A percentile compares a stretch with the other conserved stretches of the same genome.
Evolutionary conservation across 2,113 vertebrate genomes (phyloP).

Genomic region (Percopsis transmontana): DNA sequence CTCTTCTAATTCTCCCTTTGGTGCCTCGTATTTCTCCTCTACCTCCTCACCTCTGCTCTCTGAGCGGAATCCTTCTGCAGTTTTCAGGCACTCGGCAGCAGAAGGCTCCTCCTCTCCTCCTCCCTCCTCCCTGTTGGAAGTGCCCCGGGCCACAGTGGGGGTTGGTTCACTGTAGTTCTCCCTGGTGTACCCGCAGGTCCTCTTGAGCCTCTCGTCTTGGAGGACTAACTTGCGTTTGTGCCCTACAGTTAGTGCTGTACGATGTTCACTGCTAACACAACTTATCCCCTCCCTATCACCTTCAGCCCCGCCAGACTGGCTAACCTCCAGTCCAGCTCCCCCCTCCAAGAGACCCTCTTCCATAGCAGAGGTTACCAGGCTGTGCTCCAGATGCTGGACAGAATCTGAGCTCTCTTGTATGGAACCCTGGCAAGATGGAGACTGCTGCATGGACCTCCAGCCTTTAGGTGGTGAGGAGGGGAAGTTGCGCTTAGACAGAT

Average conservation of each 20-base stretch:
- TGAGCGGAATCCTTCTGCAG: constrained; percentile 73
- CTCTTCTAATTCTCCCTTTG: constrained; percentile 79
- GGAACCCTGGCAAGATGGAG: constrained; percentile 46
- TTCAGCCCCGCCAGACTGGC: constrained; percentile 53
- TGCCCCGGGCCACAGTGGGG: constrained; percentile 57
- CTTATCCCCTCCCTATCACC: constrained; percentile 28
- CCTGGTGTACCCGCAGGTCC: constrained; percentile 73
- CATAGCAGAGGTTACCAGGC: constrained; percentile 84
- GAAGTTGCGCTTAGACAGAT: constrained; percentile 88
- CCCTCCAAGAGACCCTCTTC: constrained; percentile 51
- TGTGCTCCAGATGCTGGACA: constrained; percentile 86
- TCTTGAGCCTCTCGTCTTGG: constrained; percentile 71
- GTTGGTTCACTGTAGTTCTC: constrained; percentile 72
- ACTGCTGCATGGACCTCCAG: constrained; percentile 62
- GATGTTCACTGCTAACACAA: constrained; percentile 65
- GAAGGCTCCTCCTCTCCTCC: constrained; percentile 74
- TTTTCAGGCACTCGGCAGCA: constrained; percentile 78
- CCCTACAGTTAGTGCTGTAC: constrained; percentile 70
- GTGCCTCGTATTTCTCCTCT: constrained; percentile 63
- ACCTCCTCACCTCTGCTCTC: constrained; percentile 49
- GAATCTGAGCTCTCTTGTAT: constrained; percentile 84
- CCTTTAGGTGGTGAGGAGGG: constrained; percentile 84
- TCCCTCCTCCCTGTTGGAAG: constrained; percentile 28
- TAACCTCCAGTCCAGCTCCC: constrained; percentile 52
- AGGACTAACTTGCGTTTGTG: constrained; percentile 85